A percentile compares a stretch with the other conserved stretches of the same genome.
phyloP scores from a whole-genome alignment of 2,888 invertebrate species.

The Phasia obesa region DNA sequence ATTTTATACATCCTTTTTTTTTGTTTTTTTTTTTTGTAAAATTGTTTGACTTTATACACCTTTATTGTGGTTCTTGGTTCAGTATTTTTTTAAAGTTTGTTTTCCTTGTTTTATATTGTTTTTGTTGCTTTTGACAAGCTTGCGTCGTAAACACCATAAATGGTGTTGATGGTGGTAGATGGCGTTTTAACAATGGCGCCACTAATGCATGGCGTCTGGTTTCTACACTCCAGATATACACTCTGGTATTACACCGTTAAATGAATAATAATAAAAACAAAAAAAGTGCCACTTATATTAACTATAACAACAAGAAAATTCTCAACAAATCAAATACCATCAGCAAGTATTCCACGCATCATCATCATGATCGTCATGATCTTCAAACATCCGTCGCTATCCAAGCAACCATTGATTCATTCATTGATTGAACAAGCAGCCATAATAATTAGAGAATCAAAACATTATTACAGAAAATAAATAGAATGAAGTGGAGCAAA shows the following conservation, averaged over 20 bases:
- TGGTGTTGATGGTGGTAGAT: constrained; percentile 70
- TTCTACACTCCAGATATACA: constrained; percentile 65
- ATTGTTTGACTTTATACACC: constrained; percentile 31
- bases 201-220: constrained; percentile 67
- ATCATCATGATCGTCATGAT: constrained; percentile 15
- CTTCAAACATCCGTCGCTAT: constrained; percentile 1
- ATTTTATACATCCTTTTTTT: constrained; percentile 60
- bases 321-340: constrained; percentile 54
- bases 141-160: constrained; percentile 68
- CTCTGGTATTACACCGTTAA: constrained; percentile 69
- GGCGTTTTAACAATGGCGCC: constrained; percentile 70
- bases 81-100: constrained; percentile 22
- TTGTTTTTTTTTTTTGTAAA: constrained; percentile 10
- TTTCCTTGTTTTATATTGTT: constrained; percentile 20
- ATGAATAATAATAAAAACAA: constrained; percentile 53
- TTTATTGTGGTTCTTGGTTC: constrained; percentile 37
- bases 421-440: constrained; percentile 46
- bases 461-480: constrained; percentile 25
- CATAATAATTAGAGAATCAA: constrained; percentile 57
- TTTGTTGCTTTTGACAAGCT: constrained; percentile 62
- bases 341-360: constrained; percentile 65
- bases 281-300: constrained; percentile 36
- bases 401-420: constrained; percentile 10
- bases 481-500: not conserved
- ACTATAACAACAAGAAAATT: constrained; percentile 45